Conservation (phyloP, 2,888 invertebrate species). For the Papilio elwesi region DNA sequence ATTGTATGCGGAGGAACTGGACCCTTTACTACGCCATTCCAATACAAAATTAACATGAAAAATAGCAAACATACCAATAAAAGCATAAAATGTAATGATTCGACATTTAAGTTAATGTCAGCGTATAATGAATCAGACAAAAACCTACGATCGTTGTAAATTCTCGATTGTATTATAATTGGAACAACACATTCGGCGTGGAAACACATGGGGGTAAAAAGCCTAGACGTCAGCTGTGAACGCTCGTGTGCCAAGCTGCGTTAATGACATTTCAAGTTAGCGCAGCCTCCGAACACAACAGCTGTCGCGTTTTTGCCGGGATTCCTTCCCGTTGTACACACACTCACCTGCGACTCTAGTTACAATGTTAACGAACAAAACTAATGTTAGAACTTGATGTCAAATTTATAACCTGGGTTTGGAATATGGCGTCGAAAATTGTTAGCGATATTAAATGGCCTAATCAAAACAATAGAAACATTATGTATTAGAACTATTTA, state of each 20-base stretch:
- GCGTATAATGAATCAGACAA: not conserved
- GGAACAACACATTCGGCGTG: not conserved
- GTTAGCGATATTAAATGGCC: no score
- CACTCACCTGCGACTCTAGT: slow-evolving; percentile 26
- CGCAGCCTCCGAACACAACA: slow-evolving; percentile 38
- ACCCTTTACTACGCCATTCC: not conserved
- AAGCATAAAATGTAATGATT: not conserved
- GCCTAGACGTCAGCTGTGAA: slow-evolving; percentile 39
- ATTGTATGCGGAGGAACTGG: not conserved
- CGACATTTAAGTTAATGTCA: slow-evolving; percentile 14
- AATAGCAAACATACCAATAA: not conserved
- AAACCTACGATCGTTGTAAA: not conserved
- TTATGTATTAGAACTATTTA: no score
- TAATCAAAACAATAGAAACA: no score
- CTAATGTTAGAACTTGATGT: no score
- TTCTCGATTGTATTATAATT: slow-evolving; percentile 2
- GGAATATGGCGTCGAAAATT: no score
- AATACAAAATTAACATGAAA: not conserved
- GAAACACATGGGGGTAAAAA: not conserved
- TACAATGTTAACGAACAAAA: slow-evolving; percentile 24
- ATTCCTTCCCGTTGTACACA: slow-evolving; percentile 3
- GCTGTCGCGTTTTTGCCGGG: slow-evolving; percentile 30
- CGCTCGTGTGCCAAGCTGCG: slow-evolving; percentile 44
- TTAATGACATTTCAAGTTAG: slow-evolving; percentile 43
- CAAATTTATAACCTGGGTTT: no score